A percentile compares a stretch with the other conserved stretches of the same genome.
phyloP scores from a whole-genome alignment of 2,797 vertebrate genomes.

The Pseudopleuronectes americanus region DNA sequence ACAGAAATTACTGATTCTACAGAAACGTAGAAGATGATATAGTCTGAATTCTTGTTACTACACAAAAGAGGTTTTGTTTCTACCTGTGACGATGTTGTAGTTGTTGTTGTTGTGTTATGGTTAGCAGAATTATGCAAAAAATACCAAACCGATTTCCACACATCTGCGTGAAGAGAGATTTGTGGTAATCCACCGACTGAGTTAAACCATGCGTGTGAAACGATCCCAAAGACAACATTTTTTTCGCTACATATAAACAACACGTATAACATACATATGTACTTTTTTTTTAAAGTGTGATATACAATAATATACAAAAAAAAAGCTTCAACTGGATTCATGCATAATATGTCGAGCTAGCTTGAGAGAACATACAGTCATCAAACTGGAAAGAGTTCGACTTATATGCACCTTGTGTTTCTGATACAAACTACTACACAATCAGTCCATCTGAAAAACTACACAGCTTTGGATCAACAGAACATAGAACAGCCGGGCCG shows the following conservation, averaged over 20 bases:
- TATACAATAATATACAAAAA: slow-evolving; percentile 78
- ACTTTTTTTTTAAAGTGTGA: slow-evolving; percentile 59
- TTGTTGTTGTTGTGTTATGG: too few relatives aligned
- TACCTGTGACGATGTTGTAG: too few relatives aligned
- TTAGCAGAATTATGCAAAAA: too few relatives aligned
- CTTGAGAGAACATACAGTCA: slow-evolving; percentile 71
- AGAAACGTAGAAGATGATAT: not conserved
- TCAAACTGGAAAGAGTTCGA: slow-evolving; percentile 50
- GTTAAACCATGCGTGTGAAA: slow-evolving; percentile 61
- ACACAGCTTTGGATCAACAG: slow-evolving; percentile 48
- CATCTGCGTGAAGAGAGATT: too few relatives aligned
- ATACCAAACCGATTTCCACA: too few relatives aligned
- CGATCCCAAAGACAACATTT: slow-evolving; percentile 30
- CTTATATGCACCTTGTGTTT: slow-evolving; percentile 62
- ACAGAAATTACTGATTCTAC: not conserved
- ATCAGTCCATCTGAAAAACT: slow-evolving; percentile 18
- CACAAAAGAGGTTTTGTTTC: too few relatives aligned
- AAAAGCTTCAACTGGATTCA: slow-evolving; percentile 77
- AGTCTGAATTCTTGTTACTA: too few relatives aligned
- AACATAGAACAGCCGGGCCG: slow-evolving; percentile 12
- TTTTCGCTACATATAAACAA: slow-evolving; percentile 65
- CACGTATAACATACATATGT: slow-evolving; percentile 65
- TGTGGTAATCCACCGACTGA: slow-evolving; percentile 4
- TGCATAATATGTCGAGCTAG: slow-evolving; percentile 79
- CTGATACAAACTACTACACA: slow-evolving; percentile 43